These are phyloP conservation scores for Homarus gammarus DNA, from an alignment of 2,888 invertebrate species.

Conservation along the genomic window DNA sequence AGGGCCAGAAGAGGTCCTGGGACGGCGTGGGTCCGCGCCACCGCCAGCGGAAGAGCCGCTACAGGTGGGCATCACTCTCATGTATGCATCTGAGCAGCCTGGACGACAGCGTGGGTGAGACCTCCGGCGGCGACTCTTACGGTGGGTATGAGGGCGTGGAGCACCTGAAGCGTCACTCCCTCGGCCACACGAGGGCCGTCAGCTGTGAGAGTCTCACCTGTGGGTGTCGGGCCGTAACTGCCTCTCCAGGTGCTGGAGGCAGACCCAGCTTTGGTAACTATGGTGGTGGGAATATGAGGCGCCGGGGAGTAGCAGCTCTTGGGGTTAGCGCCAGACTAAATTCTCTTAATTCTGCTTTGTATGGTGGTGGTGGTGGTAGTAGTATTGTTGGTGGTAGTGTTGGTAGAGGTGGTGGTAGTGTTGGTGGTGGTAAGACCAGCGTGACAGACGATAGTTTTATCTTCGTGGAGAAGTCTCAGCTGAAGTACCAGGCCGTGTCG, in stretches of 20 bases:
- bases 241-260: background rate
- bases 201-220: conserved; percentile 35
- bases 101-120: conserved; percentile 62
- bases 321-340: conserved; percentile 33
- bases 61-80: conserved; percentile 74
- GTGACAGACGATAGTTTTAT: conserved; percentile 43
- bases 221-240: conserved; percentile 31
- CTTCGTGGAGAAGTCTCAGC: conserved; percentile 20
- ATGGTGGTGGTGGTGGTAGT: conserved; percentile 27
- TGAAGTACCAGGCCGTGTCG: background rate
- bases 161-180: conserved; percentile 71
- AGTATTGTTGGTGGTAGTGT: background rate
- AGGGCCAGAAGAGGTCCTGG: conserved; percentile 49
- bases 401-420: conserved; percentile 2
- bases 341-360: conserved; percentile 24
- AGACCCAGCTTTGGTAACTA: background rate
- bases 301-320: conserved; percentile 34
- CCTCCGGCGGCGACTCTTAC: conserved; percentile 69
- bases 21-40: conserved; percentile 36
- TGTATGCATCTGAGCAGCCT: conserved; percentile 61
- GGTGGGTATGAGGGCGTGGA: conserved; percentile 73
- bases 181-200: conserved; percentile 37
- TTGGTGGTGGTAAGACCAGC: background rate
- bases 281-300: conserved; percentile 15
- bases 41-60: conserved; percentile 59